Base-by-base conservation (phyloP, 2,888 invertebrate genomes). In the Drosophila leonis region DNA sequence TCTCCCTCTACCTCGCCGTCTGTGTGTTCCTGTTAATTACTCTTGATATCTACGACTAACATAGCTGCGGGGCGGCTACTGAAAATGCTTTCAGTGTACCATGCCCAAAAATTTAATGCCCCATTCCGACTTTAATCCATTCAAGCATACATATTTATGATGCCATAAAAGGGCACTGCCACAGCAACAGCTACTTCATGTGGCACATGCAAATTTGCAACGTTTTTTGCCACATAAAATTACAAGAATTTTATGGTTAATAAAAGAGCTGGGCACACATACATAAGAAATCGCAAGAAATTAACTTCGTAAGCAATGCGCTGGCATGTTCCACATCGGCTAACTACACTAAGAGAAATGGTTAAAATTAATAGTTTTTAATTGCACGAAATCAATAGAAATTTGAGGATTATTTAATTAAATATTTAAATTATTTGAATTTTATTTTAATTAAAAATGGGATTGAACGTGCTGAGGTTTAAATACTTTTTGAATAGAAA, bases 221-320 rank as follows among this genome's bases (percentile, higher is more conserved):
- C 74, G 82, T 88, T 85, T 88, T 80, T 65, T 73, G 55, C 61
- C 57, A 83, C 87, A 87, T 85, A 80, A 87, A 89, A 84, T 79
- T 78, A 85, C 86, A 88, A 88, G 66, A 77, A 81, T 88, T 88
- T 86, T 90, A 85, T 80, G 83, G 83, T 79, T 82, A 82, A 82
- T 83, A 83, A 82, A 82, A 83, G 79, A 48, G 64, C 62, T 41
- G 48, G 59, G 59, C 64, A 44, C 65, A 81, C 63, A 52, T 42
- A 62, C 55, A 80, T 65, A 54, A 71, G 67, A 72, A 80, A 80
- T 75, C 44, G 75, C 75, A 72, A 79, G 78, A 75, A 81, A 82
- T 80, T 75, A 82, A 81, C 83, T 72, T 61, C 57, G 33, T 54
- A 46, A 44, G 59, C 77, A 71, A 78, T 86, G 84, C 84, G 70